Conservation (phyloP, 92 coral and sea anemone species). For the Pocillopora grandis region DNA sequence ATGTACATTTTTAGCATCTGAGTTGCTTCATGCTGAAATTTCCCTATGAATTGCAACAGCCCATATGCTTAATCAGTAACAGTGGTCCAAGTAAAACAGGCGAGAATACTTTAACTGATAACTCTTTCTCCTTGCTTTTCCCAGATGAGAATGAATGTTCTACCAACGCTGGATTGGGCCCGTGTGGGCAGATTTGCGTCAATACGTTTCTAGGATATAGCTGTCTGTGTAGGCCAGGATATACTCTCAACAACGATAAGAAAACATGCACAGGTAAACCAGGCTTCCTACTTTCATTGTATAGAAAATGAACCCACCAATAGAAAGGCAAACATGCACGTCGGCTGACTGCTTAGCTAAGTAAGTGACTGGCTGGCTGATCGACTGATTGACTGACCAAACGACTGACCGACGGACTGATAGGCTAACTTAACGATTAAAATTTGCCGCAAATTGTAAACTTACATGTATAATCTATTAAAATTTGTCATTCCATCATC, state of each 20-base stretch:
- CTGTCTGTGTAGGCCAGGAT: slow-evolving; percentile 84
- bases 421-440: not conserved
- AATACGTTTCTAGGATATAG: slow-evolving; percentile 60
- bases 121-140: not conserved
- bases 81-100: too few species aligned
- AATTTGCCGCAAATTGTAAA: not conserved
- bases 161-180: slow-evolving; percentile 72
- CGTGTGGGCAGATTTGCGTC: slow-evolving; percentile 86
- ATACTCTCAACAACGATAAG: slow-evolving; percentile 60
- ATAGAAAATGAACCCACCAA: too few species aligned
- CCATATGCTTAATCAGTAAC: too few species aligned
- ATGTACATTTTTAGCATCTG: too few species aligned
- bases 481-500: not conserved
- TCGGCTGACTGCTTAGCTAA: too few species aligned
- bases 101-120: not conserved
- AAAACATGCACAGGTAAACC: slow-evolving; percentile 72
- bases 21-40: too few species aligned
- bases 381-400: not conserved
- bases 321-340: too few species aligned
- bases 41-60: too few species aligned
- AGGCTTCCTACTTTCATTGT: not conserved
- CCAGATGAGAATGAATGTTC: slow-evolving; percentile 84
- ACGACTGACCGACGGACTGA: not conserved
- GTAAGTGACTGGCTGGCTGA: not conserved
- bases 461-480: not conserved